phyloP scores from a whole-genome alignment of 2,113 vertebrate genomes.

The Elaphurus davidianus region DNA sequence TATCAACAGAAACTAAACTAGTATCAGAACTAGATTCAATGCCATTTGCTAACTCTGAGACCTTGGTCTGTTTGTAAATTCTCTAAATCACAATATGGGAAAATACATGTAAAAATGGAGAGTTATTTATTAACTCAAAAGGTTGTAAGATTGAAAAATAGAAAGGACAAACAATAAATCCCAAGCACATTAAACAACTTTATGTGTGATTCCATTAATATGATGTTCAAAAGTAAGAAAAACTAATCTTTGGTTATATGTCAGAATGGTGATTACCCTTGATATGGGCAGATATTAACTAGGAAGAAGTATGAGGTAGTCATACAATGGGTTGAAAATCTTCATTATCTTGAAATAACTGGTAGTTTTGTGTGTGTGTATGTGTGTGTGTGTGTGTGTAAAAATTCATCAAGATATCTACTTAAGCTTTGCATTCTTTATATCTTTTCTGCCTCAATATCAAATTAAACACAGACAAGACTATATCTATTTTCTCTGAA shows the following conservation, averaged over 20 bases:
- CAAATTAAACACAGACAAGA: background rate
- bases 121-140: background rate
- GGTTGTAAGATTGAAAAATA: background rate
- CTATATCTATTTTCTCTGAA: background rate
- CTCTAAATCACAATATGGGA: background rate
- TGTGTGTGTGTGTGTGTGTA: background rate
- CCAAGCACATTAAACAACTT: background rate
- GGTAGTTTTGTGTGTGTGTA: background rate
- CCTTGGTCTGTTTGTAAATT: background rate
- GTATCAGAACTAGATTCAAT: background rate
- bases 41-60: background rate
- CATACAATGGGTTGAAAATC: background rate
- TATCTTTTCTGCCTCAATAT: background rate
- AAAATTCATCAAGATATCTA: background rate
- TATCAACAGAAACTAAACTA: background rate
- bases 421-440: background rate
- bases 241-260: background rate
- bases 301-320: background rate
- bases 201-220: background rate
- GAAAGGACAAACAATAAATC: background rate
- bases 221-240: background rate
- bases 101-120: background rate
- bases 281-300: background rate
- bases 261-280: background rate
- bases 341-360: background rate